A percentile compares a stretch with the other conserved stretches of the same genome.
Evolutionary conservation across 2,797 vertebrate species (phyloP).

Genomic region (Oophaga sylvatica): DNA sequence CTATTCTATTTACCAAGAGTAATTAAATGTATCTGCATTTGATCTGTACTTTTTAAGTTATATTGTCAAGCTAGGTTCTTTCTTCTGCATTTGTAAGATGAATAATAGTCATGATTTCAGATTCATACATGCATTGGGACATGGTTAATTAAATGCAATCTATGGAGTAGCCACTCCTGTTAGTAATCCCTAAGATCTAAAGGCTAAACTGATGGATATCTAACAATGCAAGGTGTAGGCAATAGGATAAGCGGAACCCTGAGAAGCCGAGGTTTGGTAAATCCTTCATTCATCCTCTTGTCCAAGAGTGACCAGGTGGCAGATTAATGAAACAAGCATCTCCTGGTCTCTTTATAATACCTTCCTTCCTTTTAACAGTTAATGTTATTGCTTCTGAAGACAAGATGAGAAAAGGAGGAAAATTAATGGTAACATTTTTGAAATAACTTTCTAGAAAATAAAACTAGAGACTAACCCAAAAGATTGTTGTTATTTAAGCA

Average conservation of each 20-base stretch:
- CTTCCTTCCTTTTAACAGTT: conserved; percentile 9
- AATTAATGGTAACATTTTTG: neutral
- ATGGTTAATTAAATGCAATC: conserved; percentile 31
- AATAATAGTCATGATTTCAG: neutral
- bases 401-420: neutral
- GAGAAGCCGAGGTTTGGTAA: conserved; percentile 26
- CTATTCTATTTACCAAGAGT: neutral
- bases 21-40: neutral
- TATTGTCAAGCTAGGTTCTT: neutral
- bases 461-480: neutral
- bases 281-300: conserved; percentile 44
- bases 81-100: neutral
- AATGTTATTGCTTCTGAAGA: neutral
- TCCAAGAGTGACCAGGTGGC: conserved; percentile 43
- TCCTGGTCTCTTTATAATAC: neutral
- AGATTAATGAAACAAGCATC: conserved; percentile 40
- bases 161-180: conserved; percentile 27
- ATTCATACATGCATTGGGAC: conserved; percentile 13
- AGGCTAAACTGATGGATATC: conserved; percentile 43
- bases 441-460: neutral
- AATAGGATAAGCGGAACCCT: conserved; percentile 37
- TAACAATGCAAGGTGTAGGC: conserved; percentile 40
- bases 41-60: neutral
- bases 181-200: conserved; percentile 36
- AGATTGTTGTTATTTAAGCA: neutral